These are phyloP conservation scores for Drosophila aff. DNA, from an alignment of 1,140 invertebrate species.

Conservation along the genomic window DNA sequence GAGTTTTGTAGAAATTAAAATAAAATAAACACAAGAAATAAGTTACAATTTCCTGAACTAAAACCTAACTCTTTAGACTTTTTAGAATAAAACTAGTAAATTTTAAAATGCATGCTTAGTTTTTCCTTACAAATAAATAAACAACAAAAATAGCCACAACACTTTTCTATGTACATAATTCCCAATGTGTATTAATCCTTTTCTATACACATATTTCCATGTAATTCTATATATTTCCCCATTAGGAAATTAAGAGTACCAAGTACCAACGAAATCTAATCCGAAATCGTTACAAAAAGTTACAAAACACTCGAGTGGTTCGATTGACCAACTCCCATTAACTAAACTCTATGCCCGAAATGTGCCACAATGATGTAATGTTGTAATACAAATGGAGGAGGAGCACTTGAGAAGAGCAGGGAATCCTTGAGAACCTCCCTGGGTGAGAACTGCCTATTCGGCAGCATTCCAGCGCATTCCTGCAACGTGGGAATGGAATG, in stretches of 20 bases:
- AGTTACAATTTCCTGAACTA: background rate
- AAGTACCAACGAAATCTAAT: conserved; percentile 35
- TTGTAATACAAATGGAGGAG: conserved; percentile 4
- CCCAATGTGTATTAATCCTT: no score
- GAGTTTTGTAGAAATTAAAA: background rate
- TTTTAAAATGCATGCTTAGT: background rate
- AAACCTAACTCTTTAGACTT: background rate
- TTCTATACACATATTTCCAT: background rate
- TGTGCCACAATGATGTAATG: conserved; percentile 4
- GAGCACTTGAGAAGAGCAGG: conserved; percentile 6
- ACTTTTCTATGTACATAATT: no score
- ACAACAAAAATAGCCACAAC: no score
- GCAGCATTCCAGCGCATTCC: conserved; percentile 37
- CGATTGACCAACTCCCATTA: conserved; percentile 9
- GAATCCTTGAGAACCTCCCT: conserved; percentile 11
- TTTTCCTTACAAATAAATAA: no score
- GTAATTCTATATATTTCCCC: background rate
- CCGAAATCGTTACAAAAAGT: conserved; percentile 23
- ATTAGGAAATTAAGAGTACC: background rate
- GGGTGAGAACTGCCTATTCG: conserved; percentile 16
- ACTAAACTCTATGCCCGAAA: background rate
- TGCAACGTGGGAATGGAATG: conserved; percentile 41
- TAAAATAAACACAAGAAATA: background rate
- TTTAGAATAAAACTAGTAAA: background rate
- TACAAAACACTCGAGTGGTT: conserved; percentile 11